Base-by-base conservation (phyloP, 2,888 invertebrate species). In the Xestia rhomboidea region DNA sequence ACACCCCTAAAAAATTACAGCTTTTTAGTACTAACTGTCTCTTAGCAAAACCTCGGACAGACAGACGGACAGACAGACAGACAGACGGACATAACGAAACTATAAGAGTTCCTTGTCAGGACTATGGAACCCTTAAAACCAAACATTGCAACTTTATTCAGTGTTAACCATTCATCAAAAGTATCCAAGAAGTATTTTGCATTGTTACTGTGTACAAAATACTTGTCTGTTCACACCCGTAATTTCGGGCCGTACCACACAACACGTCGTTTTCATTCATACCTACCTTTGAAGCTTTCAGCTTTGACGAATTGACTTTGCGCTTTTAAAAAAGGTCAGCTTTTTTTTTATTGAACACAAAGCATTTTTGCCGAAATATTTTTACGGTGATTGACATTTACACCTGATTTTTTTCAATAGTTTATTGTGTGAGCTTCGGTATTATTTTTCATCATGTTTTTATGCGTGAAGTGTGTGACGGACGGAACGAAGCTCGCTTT, bases 361-460 rank as follows among this genome's bases (percentile, higher is more conserved):
- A 89, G 83, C 84, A 80, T 88, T 89, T 88, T 79, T 72, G 68
- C 68, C 30, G 70, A 72, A 73, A 79, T 74, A 78, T 88, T 87
- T 88, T 83, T 49, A 78, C 68, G 79, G 87, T 87, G 89, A 88
- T 86, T 88, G 87, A 84, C 82, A 83, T 82, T 62, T 82, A 81
- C 73, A 86, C 81, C 81, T 73, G 83, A 62, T 66, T 82, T 85
- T 86, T 78, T 82, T 68, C 38, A 72, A 70, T 82, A 79, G 60
- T 79, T 76, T 88, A 77, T 86, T 82, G 87, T 81, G 62, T 63
- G 34, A 62, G 34, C 4, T 27, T 24, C 21, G 11, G 62, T 49
- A 71, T 77, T 68, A 82, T 78, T 78, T 84, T 85, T 83, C 76
- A 72, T 73, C 68, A 54, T 41, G 66, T 67, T 76, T 72, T 67